phyloP scores from a whole-genome alignment of 2,888 invertebrate species.

The Terebella lapidaria region DNA sequence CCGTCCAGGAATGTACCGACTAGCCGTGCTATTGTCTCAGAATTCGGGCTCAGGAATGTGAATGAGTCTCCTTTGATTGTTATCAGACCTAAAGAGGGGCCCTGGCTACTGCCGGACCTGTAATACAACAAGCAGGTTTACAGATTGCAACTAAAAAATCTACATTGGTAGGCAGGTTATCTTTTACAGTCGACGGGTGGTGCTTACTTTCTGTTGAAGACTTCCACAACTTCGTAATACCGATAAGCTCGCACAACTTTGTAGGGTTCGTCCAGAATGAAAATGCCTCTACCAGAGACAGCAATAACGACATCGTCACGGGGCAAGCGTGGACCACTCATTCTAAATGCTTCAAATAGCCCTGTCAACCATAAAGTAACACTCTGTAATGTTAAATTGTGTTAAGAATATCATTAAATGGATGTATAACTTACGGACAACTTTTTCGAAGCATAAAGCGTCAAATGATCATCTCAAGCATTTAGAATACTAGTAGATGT shows the following conservation, averaged over 20 bases:
- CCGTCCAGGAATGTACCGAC: constrained; percentile 28
- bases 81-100: constrained; percentile 21
- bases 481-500: no score
- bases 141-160: no score
- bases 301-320: constrained; percentile 26
- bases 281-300: constrained; percentile 24
- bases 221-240: constrained; percentile 27
- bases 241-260: constrained; percentile 15
- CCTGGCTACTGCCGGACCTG: constrained; percentile 16
- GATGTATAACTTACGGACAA: no score
- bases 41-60: constrained; percentile 25
- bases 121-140: not conserved
- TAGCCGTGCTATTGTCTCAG: constrained; percentile 24
- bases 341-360: constrained; percentile 26
- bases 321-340: constrained; percentile 21
- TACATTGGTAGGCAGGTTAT: no score
- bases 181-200: no score
- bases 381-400: no score
- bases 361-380: constrained; percentile 18
- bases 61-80: constrained; percentile 27
- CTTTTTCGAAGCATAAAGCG: no score
- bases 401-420: no score
- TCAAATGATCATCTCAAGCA: no score
- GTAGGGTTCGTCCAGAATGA: constrained; percentile 27
- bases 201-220: constrained; percentile 22